Base-by-base conservation (phyloP, 1,140 invertebrate species). In the Tetraneura akinire region DNA sequence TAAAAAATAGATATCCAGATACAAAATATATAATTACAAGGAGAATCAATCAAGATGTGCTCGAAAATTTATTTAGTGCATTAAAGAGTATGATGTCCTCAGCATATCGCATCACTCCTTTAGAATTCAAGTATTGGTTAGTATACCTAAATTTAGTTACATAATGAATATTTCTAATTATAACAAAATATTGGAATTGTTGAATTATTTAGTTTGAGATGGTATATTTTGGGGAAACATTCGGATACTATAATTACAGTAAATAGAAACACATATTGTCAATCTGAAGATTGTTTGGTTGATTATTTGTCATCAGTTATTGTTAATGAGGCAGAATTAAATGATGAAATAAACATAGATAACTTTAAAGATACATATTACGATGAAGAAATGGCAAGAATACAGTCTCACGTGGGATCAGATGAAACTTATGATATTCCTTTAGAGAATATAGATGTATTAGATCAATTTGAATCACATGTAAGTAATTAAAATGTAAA, bases 51-150 rank as follows among this genome's bases (percentile, higher is more conserved):
- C 55, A 57, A 21, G 55, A 57, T 26, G 55, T 57, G 1, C 55
- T 57, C 23, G 55, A 57, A 57, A 57, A 57, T 4, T 57, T 57
- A 57, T 57, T 57, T 57, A 57, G 55, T 23, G 9, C 11, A 11
- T 57, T 14, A 57, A 57, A 57, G 11, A 57, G 55, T 57, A 57
- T 57, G 55, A 57, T 57, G 53, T 1, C 53, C 21, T 57, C 55
- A 57, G 55, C 55, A 57, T 57, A 57, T 57, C 11, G 21, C 9
- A 57, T 57, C 21, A 57, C 23, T 0, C 55, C 55, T 13, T 3
- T 57, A 3, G 55, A 57, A 21, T 57, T 57, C 55, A 57, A 57
- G 55, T 57, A 57, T 57, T 57, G 23, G 55, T 57, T 57, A 57
- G 23, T 57, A 57, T 57, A 3, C 21, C 55, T 57, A 57, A 26